Percentiles rank a stretch among this genome's conserved stretches.
These are phyloP conservation scores for Triplophysa yarkandensis DNA, from an alignment of 2,797 vertebrate species.

Conservation along the genomic window DNA sequence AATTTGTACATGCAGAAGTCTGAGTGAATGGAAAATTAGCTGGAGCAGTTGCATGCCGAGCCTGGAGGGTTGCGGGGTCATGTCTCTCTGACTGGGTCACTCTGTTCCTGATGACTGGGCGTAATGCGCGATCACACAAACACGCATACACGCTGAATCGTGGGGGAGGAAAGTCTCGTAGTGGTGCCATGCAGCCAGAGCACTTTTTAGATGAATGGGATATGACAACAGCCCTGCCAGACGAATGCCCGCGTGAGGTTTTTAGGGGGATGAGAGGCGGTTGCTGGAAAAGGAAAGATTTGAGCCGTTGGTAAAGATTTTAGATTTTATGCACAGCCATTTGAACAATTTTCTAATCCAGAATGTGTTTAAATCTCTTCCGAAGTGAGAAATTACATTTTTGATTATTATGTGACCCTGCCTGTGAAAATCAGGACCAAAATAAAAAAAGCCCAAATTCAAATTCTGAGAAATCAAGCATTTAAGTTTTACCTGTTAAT, in stretches of 20 bases:
- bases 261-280: constrained; percentile 2
- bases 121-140: constrained; percentile 36
- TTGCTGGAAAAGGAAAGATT: constrained; percentile 20
- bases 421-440: too few relatives aligned
- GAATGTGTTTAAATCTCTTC: neutral
- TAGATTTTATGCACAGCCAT: neutral
- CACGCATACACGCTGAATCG: constrained; percentile 32
- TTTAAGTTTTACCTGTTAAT: too few relatives aligned
- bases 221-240: constrained; percentile 54
- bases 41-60: constrained; percentile 31
- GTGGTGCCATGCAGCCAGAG: constrained; percentile 50
- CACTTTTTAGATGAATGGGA: constrained; percentile 55
- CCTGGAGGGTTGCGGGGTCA: constrained; percentile 35
- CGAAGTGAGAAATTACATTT: too few relatives aligned
- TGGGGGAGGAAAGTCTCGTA: constrained; percentile 31
- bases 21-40: constrained; percentile 31
- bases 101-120: constrained; percentile 35
- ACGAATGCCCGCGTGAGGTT: constrained; percentile 39
- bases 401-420: too few relatives aligned
- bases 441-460: too few relatives aligned
- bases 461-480: too few relatives aligned
- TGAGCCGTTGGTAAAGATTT: neutral
- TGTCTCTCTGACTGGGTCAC: constrained; percentile 42
- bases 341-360: constrained; percentile 1
- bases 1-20: neutral